These are phyloP conservation scores for Erpetoichthys calabaricus DNA, from an alignment of 2,797 vertebrate species.

Conservation along the genomic window DNA sequence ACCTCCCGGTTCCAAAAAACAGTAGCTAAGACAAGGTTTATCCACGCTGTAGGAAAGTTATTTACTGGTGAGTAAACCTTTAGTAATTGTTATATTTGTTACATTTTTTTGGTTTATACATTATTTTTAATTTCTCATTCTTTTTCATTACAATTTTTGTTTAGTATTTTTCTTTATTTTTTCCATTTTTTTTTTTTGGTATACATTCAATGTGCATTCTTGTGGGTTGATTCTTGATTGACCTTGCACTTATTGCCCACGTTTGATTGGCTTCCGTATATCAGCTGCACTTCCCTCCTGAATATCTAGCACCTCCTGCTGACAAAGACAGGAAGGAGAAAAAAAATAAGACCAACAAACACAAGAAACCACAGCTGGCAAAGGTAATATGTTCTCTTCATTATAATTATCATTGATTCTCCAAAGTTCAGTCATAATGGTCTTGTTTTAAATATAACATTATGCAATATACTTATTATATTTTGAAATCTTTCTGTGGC, in stretches of 20 bases:
- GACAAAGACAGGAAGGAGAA: constrained; percentile 65
- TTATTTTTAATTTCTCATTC: constrained; percentile 27
- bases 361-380: constrained; percentile 56
- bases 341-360: constrained; percentile 63
- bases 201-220: constrained; percentile 20
- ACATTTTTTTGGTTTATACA: constrained; percentile 27
- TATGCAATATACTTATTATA: too few relatives aligned
- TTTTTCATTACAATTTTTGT: constrained; percentile 14
- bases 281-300: constrained; percentile 67
- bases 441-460: too few relatives aligned
- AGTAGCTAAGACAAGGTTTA: too few relatives aligned
- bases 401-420: not conserved
- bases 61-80: not conserved
- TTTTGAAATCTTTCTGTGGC: too few relatives aligned
- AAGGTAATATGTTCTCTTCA: constrained; percentile 40
- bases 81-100: constrained; percentile 18
- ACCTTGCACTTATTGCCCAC: constrained; percentile 27
- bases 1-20: too few relatives aligned
- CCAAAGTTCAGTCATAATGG: too few relatives aligned
- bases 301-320: constrained; percentile 65
- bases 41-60: too few relatives aligned
- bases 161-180: constrained; percentile 11
- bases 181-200: constrained; percentile 26
- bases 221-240: constrained; percentile 29
- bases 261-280: constrained; percentile 30